Conservation (phyloP, 2,888 invertebrate species). For the Galerucella calmariensis region DNA sequence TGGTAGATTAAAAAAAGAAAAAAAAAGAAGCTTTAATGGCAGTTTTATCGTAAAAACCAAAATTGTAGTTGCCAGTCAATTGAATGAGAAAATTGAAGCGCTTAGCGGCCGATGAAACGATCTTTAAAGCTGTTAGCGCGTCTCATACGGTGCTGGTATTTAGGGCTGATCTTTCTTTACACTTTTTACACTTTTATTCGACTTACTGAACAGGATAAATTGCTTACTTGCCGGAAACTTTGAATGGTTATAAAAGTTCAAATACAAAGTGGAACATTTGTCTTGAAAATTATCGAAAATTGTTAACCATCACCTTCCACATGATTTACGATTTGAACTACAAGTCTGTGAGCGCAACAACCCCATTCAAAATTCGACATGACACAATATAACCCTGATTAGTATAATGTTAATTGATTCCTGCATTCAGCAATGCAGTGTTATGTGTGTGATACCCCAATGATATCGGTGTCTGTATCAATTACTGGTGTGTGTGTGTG, state of each 20-base stretch:
- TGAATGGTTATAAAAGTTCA: constrained; percentile 22
- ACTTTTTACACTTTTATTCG: constrained; percentile 41
- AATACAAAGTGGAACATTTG: constrained; percentile 16
- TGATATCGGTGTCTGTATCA: constrained; percentile 28
- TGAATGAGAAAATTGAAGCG: constrained; percentile 62
- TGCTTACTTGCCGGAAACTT: constrained; percentile 35
- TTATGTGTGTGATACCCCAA: constrained; percentile 49
- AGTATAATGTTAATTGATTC: constrained; percentile 59
- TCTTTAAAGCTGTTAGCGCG: constrained; percentile 59
- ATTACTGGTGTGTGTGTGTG: constrained; percentile 16
- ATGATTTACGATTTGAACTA: constrained; percentile 46
- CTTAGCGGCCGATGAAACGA: constrained; percentile 56
- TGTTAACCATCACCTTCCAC: background rate
- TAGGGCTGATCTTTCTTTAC: constrained; percentile 34
- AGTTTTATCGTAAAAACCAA: constrained; percentile 58
- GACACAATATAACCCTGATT: constrained; percentile 56
- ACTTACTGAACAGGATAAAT: constrained; percentile 43
- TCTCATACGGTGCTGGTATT: constrained; percentile 50
- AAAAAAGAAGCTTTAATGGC: constrained; percentile 52
- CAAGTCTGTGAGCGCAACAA: constrained; percentile 45
- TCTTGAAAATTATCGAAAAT: too few species aligned
- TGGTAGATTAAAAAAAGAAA: constrained; percentile 25
- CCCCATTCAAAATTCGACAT: constrained; percentile 48
- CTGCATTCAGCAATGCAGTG: constrained; percentile 54
- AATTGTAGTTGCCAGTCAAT: constrained; percentile 58